Evolutionary conservation across 2,888 invertebrate species (phyloP).

Genomic region (Agrotis ipsilon): DNA sequence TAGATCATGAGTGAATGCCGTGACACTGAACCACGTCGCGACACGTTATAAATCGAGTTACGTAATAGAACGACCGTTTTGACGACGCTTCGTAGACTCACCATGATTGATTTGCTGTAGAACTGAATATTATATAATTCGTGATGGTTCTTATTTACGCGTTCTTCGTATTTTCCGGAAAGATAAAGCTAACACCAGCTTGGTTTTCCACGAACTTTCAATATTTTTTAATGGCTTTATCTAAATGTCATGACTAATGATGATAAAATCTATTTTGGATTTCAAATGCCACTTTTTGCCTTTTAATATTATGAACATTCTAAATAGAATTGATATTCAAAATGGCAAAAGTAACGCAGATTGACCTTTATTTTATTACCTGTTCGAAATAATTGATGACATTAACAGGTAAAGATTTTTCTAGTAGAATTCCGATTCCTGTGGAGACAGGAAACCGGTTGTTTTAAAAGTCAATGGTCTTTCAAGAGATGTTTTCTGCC

Average conservation of each 20-base stretch:
- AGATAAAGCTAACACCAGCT: constrained; percentile 10
- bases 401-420: constrained; percentile 21
- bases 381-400: constrained; percentile 15
- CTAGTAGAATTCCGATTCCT: constrained; percentile 3
- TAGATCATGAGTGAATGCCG: constrained; percentile 48
- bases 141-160: neutral
- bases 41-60: constrained; percentile 38
- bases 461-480: constrained; percentile 27
- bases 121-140: neutral
- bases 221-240: constrained; percentile 13
- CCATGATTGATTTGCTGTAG: constrained; percentile 4
- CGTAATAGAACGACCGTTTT: constrained; percentile 27
- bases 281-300: constrained; percentile 23
- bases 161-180: constrained; percentile 17
- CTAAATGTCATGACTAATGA: constrained; percentile 31
- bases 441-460: constrained; percentile 16
- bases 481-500: constrained; percentile 19
- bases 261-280: constrained; percentile 17
- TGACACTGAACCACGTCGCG: constrained; percentile 47
- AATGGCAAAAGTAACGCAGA: constrained; percentile 18
- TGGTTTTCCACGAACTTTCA: constrained; percentile 11
- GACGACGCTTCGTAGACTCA: neutral
- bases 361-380: constrained; percentile 43
- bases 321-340: constrained; percentile 11
- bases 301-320: constrained; percentile 21